Evolutionary conservation across 2,797 vertebrate genomes (phyloP), one percentile per base, ranked within the genome.

Genomic region (Macropodus opercularis): DNA sequence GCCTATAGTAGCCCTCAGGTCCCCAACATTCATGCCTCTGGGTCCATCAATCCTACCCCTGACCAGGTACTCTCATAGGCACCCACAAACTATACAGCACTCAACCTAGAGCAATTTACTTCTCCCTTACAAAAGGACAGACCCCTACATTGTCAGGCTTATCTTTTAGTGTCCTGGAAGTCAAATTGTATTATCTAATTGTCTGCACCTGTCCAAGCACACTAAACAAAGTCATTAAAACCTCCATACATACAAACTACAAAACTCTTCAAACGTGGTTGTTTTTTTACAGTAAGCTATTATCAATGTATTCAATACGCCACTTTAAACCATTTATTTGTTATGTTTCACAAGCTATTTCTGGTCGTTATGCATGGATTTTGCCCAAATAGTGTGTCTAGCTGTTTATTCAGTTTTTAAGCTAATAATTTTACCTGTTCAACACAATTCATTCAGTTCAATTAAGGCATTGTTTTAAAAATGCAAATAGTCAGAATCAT

Each of bases 21-120:
- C 70, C 94, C 95, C 1, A 90, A 89, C 72, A 80, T 95, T 69
- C 93, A 85, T 2, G 83, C 94, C 36, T 87, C 94, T 42, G 95
- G 95, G 68, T 88, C 95, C 75, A 95, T 99, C 89, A 96, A 93
- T 57, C 96, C 96, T 62, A 96, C 94, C 54, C 90, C 95, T 5
- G 98, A 99, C 84, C 98, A 99, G 95, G 98, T 99, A 12, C 13
- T 48, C 17, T 31, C 41, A 26, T 10, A 7, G 42, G 29, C 1
- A 31, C 12, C 8, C n/a, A 27, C 2, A 58, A 34, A 3, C 17
- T 18, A 0, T 21, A 0, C 15, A 36, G 15, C 19, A 18, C 17
- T 59, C 6, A 4, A 2, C 11, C 9, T 0, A 0, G 8, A 9
- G 9, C 32, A 40, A 7, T 32, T 18, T 32, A 11, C 36, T 42